Conservation (phyloP, 2,888 invertebrate genomes). For the Diaphora mendica region DNA sequence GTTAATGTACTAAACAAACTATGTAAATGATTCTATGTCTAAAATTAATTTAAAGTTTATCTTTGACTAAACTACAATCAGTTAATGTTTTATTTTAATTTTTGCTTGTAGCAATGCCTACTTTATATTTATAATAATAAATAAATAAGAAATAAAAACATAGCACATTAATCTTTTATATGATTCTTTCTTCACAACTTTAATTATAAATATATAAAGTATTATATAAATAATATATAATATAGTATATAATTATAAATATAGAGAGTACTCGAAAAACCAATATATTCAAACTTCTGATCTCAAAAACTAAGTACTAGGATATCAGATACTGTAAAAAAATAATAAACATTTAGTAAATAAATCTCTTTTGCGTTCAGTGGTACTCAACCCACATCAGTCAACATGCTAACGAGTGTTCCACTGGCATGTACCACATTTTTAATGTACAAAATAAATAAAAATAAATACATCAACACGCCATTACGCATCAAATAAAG, state of each 20-base stretch:
- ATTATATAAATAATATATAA: too few relatives aligned
- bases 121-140: too few relatives aligned
- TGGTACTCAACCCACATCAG: slow-evolving; percentile 25
- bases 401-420: slow-evolving; percentile 53
- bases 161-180: neutral
- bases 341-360: neutral
- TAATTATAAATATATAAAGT: too few relatives aligned
- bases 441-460: slow-evolving; percentile 51
- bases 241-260: too few relatives aligned
- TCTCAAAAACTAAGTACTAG: neutral
- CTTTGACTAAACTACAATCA: too few relatives aligned
- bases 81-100: too few relatives aligned
- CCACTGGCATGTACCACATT: slow-evolving; percentile 44
- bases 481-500: slow-evolving; percentile 44
- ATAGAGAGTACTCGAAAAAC: too few relatives aligned
- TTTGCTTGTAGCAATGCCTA: too few relatives aligned
- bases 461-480: slow-evolving; percentile 50
- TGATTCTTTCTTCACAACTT: neutral
- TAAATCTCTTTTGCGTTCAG: slow-evolving; percentile 15
- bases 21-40: too few relatives aligned
- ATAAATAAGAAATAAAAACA: too few relatives aligned
- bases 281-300: neutral
- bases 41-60: too few relatives aligned
- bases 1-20: too few relatives aligned
- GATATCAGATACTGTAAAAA: neutral